Percentiles rank a stretch among this genome's conserved stretches.
These are phyloP conservation scores for Lasioglossum malachurum DNA, from an alignment of 2,888 invertebrate genomes.

Conservation along the genomic window DNA sequence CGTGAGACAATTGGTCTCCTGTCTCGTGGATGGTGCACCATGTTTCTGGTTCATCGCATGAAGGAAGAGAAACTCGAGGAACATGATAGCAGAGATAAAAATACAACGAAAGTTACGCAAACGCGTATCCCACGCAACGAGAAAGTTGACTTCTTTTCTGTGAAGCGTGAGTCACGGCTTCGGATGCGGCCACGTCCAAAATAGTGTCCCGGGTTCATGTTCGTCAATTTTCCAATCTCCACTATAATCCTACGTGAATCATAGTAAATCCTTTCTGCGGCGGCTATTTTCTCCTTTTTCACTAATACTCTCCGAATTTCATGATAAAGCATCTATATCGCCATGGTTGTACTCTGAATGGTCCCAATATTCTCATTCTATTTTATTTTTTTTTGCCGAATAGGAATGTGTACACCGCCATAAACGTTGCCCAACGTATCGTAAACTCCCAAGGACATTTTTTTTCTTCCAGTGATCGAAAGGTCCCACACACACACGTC, in stretches of 20 bases:
- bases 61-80: constrained; percentile 55
- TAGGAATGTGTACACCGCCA: constrained; percentile 3
- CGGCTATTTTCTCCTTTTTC: constrained; percentile 24
- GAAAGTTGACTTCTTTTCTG: constrained; percentile 60
- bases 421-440: constrained; percentile 13
- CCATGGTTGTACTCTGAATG: constrained; percentile 5
- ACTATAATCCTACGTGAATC: constrained; percentile 25
- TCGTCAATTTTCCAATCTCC: constrained; percentile 47
- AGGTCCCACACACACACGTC: neutral
- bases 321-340: constrained; percentile 17
- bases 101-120: constrained; percentile 67
- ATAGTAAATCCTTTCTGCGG: constrained; percentile 28
- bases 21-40: constrained; percentile 15
- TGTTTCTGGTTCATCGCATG: constrained; percentile 28
- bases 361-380: constrained; percentile 13
- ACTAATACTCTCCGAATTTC: constrained; percentile 4
- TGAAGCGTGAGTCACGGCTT: constrained; percentile 53
- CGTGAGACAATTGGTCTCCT: constrained; percentile 23
- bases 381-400: neutral
- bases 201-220: constrained; percentile 38
- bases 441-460: constrained; percentile 18
- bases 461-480: constrained; percentile 40
- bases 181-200: constrained; percentile 49
- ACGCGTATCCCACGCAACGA: constrained; percentile 58
- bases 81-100: constrained; percentile 65